These are phyloP conservation scores for Eurypyga helias DNA, from an alignment of 2,113 vertebrate genomes.

Conservation along the genomic window DNA sequence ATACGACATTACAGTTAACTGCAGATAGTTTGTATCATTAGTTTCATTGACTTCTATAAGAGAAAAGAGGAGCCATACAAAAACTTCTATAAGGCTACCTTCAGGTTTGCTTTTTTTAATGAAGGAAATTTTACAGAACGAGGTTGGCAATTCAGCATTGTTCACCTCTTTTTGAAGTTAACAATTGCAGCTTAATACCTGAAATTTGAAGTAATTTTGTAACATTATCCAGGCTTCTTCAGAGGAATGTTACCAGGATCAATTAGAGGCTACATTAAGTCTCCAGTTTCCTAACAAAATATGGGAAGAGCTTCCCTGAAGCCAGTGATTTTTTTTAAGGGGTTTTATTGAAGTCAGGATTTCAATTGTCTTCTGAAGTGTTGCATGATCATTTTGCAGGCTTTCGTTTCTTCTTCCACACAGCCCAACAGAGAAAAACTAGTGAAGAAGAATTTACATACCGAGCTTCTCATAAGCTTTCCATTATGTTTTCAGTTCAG, in stretches of 20 bases:
- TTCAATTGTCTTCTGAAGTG: conserved; percentile 12
- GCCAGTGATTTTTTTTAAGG: background rate
- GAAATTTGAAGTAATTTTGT: conserved; percentile 4
- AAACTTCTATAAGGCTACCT: background rate
- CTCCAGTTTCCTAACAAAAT: background rate
- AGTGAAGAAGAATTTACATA: background rate
- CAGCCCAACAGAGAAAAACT: background rate
- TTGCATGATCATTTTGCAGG: background rate
- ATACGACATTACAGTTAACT: background rate
- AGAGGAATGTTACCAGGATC: background rate
- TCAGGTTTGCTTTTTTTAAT: background rate
- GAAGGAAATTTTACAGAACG: background rate
- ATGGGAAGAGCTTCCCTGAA: background rate
- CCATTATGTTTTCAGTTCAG: conserved; percentile 43
- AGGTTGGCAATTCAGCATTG: background rate
- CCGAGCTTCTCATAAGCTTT: conserved; percentile 3
- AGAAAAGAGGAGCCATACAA: background rate
- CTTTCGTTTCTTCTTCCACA: background rate
- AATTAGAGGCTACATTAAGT: background rate
- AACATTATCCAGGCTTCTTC: background rate
- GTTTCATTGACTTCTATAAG: background rate
- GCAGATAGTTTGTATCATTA: background rate
- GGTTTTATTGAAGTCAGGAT: conserved; percentile 13
- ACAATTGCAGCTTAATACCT: background rate
- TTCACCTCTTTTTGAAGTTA: background rate